Conservation (phyloP, 2,113 vertebrate species). For the Copsychus sechellarum region DNA sequence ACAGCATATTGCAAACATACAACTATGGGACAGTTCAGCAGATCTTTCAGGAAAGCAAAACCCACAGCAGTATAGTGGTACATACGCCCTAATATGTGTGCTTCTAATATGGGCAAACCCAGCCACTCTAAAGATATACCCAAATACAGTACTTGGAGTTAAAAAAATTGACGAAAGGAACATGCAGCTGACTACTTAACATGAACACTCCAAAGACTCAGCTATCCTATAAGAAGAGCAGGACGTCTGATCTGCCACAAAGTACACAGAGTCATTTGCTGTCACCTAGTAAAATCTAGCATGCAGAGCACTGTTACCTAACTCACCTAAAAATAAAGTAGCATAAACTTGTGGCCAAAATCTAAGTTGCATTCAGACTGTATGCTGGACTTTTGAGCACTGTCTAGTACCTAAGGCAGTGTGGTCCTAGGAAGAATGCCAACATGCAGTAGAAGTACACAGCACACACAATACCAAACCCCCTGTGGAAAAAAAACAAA, state of each 20-base stretch:
- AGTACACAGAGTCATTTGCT: not conserved
- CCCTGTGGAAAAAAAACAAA: accelerated
- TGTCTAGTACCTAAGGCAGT: not conserved
- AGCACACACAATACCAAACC: not conserved
- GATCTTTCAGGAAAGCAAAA: not conserved
- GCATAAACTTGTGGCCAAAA: not conserved
- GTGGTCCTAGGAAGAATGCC: not conserved
- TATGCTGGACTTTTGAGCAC: not conserved
- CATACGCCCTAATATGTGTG: too few species aligned
- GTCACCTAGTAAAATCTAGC: not conserved
- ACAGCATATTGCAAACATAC: not conserved
- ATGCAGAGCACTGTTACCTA: not conserved
- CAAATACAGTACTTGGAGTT: not conserved
- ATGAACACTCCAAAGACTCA: not conserved
- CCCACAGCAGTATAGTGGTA: accelerated
- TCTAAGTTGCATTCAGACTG: not conserved
- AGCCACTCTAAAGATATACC: not conserved
- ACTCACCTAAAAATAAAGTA: not conserved
- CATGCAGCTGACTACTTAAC: not conserved
- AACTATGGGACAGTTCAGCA: accelerated
- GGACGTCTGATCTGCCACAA: not conserved
- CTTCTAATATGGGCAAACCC: not conserved
- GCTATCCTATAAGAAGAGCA: not conserved
- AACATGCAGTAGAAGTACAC: not conserved
- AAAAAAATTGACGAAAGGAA: not conserved